These are phyloP conservation scores for Umimayanthus chanpuru DNA, from an alignment of 92 coral and sea anemone species.

Conservation along the genomic window DNA sequence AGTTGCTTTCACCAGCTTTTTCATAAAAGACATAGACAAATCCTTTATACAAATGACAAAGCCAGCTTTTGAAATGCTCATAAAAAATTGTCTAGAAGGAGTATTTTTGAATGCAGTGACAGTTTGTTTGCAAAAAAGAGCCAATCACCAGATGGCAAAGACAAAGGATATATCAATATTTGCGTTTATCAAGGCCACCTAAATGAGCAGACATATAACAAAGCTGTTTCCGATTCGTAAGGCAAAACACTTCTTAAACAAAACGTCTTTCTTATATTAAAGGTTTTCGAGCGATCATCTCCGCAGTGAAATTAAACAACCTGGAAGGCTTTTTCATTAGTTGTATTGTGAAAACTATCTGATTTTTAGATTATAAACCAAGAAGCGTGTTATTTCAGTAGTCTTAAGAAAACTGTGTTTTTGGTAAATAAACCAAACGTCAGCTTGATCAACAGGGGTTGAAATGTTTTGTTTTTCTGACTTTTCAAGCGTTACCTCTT, in stretches of 20 bases:
- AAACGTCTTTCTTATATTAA: background rate
- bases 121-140: background rate
- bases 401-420: no score
- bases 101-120: background rate
- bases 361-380: background rate
- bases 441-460: no score
- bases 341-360: background rate
- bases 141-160: background rate
- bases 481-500: no score
- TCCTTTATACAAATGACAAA: no score
- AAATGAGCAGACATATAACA: background rate
- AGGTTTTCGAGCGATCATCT: no score
- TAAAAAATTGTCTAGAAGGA: background rate
- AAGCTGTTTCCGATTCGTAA: background rate
- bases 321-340: no score
- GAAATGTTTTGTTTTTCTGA: no score
- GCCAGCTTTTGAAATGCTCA: no score
- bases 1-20: no score
- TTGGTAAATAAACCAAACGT: no score
- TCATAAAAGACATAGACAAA: no score
- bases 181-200: background rate
- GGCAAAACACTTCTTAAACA: no score
- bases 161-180: background rate
- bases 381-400: background rate
- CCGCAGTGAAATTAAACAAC: background rate